These are phyloP conservation scores for Eurosta solidaginis DNA, from an alignment of 1,140 invertebrate genomes.

Conservation along the genomic window DNA sequence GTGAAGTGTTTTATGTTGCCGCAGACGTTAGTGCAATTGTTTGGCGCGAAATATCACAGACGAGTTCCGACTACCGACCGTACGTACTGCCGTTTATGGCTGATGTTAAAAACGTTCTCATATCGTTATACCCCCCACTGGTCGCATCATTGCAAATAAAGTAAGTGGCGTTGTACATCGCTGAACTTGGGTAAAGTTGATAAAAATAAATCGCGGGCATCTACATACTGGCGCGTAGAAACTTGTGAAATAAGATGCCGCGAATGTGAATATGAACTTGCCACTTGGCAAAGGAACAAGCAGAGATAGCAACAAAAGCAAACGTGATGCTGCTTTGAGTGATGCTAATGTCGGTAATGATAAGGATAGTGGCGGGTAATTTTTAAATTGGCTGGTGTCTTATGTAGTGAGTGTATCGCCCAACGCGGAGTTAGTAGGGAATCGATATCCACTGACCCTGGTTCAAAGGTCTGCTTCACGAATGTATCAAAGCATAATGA, in stretches of 20 bases:
- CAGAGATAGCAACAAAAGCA: background rate
- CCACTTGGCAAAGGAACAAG: background rate
- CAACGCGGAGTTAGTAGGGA: no score
- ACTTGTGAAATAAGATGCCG: background rate
- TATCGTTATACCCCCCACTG: no score
- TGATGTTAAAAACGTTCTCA: no score
- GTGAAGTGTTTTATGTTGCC: conserved; percentile 10
- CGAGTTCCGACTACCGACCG: no score
- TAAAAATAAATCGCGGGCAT: conserved; percentile 20
- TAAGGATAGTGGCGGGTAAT: background rate
- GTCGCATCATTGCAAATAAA: background rate
- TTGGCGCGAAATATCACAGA: background rate
- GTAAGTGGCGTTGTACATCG: background rate
- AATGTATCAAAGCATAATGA: no score
- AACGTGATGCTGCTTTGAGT: background rate
- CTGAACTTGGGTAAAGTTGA: conserved; percentile 9
- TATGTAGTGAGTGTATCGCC: no score
- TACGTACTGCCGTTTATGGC: no score
- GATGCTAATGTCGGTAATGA: background rate
- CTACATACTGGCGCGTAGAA: no score
- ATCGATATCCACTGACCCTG: no score
- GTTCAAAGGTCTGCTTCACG: no score
- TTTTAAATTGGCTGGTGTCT: no score
- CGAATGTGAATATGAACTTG: background rate
- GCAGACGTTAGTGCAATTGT: background rate